Evolutionary conservation across 2,797 vertebrate genomes (phyloP).

Genomic region (Mormyrus hasselquistii): DNA sequence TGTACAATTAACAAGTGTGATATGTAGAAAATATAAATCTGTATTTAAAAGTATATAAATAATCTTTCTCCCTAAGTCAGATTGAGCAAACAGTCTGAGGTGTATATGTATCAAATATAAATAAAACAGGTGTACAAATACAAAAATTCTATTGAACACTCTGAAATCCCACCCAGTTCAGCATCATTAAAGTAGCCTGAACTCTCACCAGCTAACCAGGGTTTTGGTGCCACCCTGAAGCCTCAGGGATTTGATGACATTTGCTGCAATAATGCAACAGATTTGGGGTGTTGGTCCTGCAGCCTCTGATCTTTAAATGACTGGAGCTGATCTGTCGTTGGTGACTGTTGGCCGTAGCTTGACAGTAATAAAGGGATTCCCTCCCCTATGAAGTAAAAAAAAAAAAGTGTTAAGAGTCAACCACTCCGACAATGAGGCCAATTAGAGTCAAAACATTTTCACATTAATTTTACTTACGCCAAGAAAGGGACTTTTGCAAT

Average conservation of each 20-base stretch:
- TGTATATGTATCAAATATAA: neutral
- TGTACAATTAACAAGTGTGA: neutral
- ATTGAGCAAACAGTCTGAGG: neutral
- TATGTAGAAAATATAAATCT: slow-evolving; percentile 14
- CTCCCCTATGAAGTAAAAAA: slow-evolving; percentile 65
- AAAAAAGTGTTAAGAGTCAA: neutral
- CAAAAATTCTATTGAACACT: neutral
- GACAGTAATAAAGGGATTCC: slow-evolving; percentile 88
- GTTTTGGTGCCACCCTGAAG: neutral
- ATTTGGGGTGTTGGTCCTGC: neutral
- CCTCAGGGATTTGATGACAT: slow-evolving; percentile 26
- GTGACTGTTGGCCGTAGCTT: slow-evolving; percentile 89
- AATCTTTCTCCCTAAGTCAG: neutral
- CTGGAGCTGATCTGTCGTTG: slow-evolving; percentile 88
- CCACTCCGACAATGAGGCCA: neutral
- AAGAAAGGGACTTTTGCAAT: slow-evolving; percentile 79
- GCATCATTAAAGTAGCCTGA: neutral
- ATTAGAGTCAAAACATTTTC: neutral
- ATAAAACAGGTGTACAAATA: neutral
- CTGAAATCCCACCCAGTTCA: neutral
- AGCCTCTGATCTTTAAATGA: slow-evolving; percentile 57
- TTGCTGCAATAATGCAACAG: slow-evolving; percentile 24
- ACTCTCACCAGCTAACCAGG: neutral
- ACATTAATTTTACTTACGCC: slow-evolving; percentile 64
- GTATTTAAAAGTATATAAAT: slow-evolving; percentile 5